Evolutionary conservation across 2,888 invertebrate species (phyloP).

Genomic region (Zaprionus obscuricornis): DNA sequence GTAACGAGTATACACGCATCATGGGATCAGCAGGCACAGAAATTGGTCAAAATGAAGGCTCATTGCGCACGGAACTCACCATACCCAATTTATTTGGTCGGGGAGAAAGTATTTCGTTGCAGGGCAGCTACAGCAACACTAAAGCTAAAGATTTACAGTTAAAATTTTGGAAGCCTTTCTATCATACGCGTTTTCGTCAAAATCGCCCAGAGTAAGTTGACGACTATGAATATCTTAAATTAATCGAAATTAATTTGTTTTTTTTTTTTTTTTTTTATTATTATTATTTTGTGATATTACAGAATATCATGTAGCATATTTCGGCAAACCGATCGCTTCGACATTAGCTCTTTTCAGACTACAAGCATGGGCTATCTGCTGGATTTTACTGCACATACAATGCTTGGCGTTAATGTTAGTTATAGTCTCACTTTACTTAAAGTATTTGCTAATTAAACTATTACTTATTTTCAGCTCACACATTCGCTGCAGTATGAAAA

Average conservation of each 20-base stretch:
- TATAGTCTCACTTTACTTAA: background rate
- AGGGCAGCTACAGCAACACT: constrained; percentile 93
- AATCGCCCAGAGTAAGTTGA: constrained; percentile 86
- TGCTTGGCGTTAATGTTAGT: constrained; percentile 85
- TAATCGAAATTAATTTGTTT: background rate
- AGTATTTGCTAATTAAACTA: rapidly evolving
- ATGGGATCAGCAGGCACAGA: constrained; percentile 94
- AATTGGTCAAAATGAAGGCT: constrained; percentile 96
- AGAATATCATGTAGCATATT: constrained; percentile 90
- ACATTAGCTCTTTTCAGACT: constrained; percentile 88
- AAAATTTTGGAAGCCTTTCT: constrained; percentile 92
- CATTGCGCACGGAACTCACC: constrained; percentile 87
- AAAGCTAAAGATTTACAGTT: constrained; percentile 92
- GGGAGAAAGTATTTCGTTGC: constrained; percentile 92
- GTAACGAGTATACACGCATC: constrained; percentile 91
- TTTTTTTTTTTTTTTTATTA: background rate
- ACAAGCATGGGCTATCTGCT: constrained; percentile 90
- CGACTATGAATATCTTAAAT: background rate
- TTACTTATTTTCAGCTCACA: constrained; percentile 85
- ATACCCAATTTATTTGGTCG: constrained; percentile 94
- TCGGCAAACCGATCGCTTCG: constrained; percentile 85
- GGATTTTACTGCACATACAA: constrained; percentile 88
- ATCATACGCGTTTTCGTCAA: constrained; percentile 86
- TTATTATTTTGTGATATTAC: constrained; percentile 26
- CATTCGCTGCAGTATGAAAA: constrained; percentile 96